A percentile compares a stretch with the other conserved stretches of the same genome.
These are phyloP conservation scores for Rhagonycha fulva DNA, from an alignment of 2,888 invertebrate species.

Conservation along the genomic window DNA sequence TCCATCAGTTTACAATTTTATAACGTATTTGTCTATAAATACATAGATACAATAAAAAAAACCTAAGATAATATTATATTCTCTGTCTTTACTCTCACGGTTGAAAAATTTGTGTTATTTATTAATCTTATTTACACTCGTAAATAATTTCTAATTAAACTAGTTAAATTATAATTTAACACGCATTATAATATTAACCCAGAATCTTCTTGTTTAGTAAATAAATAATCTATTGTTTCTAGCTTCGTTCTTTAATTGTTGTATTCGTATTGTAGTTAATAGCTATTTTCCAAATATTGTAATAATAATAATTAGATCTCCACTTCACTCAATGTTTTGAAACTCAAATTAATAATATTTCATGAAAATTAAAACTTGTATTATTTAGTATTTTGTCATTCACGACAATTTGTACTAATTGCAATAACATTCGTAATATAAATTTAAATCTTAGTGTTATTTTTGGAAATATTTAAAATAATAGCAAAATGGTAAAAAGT, in stretches of 20 bases:
- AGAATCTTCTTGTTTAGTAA: not conserved
- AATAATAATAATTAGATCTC: not conserved
- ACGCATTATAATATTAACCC: not conserved
- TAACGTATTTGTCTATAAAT: not conserved
- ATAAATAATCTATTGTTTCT: not conserved
- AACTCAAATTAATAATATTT: not conserved
- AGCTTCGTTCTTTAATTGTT: not conserved
- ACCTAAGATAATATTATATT: not conserved
- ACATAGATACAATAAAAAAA: not conserved
- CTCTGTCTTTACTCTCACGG: not conserved
- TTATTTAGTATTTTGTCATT: not conserved
- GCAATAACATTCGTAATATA: not conserved
- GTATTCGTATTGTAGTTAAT: not conserved
- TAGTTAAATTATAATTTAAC: not conserved
- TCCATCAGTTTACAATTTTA: not conserved
- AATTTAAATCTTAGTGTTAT: not conserved
- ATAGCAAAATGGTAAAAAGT: too few species aligned
- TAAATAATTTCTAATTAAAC: not conserved
- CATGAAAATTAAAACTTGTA: not conserved
- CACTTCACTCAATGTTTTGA: not conserved
- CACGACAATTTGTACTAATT: not conserved
- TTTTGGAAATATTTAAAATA: too few species aligned
- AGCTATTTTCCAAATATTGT: not conserved
- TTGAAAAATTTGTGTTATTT: not conserved
- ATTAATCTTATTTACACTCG: too few species aligned